Evolutionary conservation across 2,888 invertebrate species (phyloP).

Genomic region (Epinotia ramella): DNA sequence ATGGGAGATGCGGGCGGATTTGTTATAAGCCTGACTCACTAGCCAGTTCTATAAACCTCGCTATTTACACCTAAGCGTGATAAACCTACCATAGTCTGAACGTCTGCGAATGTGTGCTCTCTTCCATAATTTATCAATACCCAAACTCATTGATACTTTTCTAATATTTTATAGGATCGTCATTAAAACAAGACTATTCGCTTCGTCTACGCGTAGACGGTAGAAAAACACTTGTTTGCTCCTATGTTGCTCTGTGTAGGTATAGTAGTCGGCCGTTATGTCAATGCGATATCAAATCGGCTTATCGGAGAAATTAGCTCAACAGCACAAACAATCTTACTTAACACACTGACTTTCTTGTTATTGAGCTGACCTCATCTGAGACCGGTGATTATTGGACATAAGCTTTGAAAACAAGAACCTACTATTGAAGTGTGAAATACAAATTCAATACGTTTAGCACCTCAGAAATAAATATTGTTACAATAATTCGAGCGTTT

Average conservation of each 20-base stretch:
- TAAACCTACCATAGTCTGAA: background rate
- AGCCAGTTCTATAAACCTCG: background rate
- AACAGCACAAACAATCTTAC: slow-evolving; percentile 28
- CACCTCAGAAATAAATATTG: slow-evolving; percentile 35
- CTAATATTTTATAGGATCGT: background rate
- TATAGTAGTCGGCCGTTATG: slow-evolving; percentile 29
- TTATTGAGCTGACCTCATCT: slow-evolving; percentile 32
- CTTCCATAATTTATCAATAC: background rate
- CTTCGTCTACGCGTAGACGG: background rate
- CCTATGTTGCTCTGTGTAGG: slow-evolving; percentile 26
- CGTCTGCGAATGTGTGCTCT: background rate
- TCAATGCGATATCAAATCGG: slow-evolving; percentile 23
- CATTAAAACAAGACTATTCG: background rate
- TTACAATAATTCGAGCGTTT: slow-evolving; percentile 21
- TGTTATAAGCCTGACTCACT: background rate
- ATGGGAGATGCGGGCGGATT: slow-evolving; percentile 8
- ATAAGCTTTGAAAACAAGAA: slow-evolving; percentile 4
- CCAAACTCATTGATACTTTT: background rate
- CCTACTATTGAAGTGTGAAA: slow-evolving; percentile 19
- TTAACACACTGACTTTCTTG: slow-evolving; percentile 44
- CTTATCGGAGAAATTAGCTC: slow-evolving; percentile 39
- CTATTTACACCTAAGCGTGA: background rate
- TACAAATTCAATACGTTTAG: slow-evolving; percentile 27
- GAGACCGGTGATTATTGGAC: background rate
- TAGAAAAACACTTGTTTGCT: slow-evolving; percentile 3